These are phyloP conservation scores for Noctilio leporinus DNA, from an alignment of 2,113 vertebrate species.

Conservation along the genomic window DNA sequence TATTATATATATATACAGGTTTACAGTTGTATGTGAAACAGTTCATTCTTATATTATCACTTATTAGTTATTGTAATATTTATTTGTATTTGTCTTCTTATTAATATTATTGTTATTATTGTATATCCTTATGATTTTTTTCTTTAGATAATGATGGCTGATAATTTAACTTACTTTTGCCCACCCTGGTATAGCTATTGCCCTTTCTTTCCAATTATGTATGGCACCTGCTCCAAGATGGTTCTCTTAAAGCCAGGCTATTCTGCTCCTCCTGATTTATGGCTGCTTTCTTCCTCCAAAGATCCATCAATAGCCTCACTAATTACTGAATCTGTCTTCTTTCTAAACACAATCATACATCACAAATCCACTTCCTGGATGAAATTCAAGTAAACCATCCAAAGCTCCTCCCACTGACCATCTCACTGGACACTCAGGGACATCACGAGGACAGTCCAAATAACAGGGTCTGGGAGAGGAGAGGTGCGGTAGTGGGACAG, in stretches of 20 bases:
- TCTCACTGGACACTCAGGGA: too few relatives aligned
- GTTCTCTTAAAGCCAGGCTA: not conserved
- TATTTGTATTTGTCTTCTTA: not conserved
- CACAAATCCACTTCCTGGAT: not conserved
- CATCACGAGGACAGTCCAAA: not conserved
- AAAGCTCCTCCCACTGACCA: not conserved
- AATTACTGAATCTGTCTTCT: not conserved
- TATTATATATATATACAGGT: not conserved
- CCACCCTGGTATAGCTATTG: not conserved
- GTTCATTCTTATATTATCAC: not conserved
- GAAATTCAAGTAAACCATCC: not conserved
- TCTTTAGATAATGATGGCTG: not conserved
- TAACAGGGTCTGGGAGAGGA: too few relatives aligned
- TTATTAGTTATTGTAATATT: not conserved
- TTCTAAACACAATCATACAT: not conserved
- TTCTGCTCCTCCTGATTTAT: not conserved
- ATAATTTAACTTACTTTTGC: not conserved
- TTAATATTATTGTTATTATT: not conserved
- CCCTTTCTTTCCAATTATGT: not conserved
- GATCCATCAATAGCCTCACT: not conserved
- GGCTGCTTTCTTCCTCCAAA: constrained; percentile 8
- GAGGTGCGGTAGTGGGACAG: rapidly evolving
- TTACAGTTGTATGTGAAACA: too few relatives aligned
- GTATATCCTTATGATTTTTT: not conserved
- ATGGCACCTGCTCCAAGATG: not conserved